A percentile compares a stretch with the other conserved stretches of the same genome.
These are phyloP conservation scores for Cosmia trapezina DNA, from an alignment of 2,888 invertebrate genomes.

Conservation along the genomic window DNA sequence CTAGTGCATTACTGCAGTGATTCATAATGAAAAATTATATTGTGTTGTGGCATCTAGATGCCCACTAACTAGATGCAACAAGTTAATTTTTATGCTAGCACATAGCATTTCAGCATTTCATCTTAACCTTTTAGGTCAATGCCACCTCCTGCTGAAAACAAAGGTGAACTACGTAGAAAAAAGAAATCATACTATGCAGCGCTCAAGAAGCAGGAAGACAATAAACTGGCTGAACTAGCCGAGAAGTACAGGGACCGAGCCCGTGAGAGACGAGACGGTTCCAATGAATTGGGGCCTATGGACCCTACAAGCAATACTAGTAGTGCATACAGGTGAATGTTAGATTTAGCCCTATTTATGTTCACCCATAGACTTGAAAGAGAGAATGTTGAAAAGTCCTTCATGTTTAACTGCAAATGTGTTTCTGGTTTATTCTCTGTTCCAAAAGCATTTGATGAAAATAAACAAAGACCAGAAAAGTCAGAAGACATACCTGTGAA, in stretches of 20 bases:
- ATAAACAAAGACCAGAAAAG: not conserved
- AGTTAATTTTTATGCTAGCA: too few species aligned
- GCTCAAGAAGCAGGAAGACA: slow-evolving; percentile 98
- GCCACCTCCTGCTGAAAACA: slow-evolving; percentile 92
- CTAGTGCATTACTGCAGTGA: not conserved
- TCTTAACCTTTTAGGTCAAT: slow-evolving; percentile 77
- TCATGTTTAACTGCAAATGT: not conserved
- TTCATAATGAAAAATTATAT: not conserved
- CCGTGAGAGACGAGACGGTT: slow-evolving; percentile 96
- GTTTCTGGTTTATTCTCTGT: not conserved
- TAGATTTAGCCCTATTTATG: not conserved
- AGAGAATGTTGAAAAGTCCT: not conserved
- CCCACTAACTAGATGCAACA: too few species aligned
- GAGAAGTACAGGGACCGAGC: slow-evolving; percentile 98
- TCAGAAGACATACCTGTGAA: not conserved
- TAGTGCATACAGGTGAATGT: slow-evolving; percentile 92
- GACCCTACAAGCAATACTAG: slow-evolving; percentile 96
- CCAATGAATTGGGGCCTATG: slow-evolving; percentile 94
- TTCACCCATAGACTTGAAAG: not conserved
- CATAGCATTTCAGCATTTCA: too few species aligned
- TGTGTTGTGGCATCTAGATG: too few species aligned
- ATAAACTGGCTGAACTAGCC: slow-evolving; percentile 97
- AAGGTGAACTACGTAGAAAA: slow-evolving; percentile 96
- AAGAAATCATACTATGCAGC: slow-evolving; percentile 98
- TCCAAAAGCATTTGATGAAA: not conserved